Evolutionary conservation across 1,140 invertebrate genomes (phyloP).

Genomic region (Camponotus vicinus): DNA sequence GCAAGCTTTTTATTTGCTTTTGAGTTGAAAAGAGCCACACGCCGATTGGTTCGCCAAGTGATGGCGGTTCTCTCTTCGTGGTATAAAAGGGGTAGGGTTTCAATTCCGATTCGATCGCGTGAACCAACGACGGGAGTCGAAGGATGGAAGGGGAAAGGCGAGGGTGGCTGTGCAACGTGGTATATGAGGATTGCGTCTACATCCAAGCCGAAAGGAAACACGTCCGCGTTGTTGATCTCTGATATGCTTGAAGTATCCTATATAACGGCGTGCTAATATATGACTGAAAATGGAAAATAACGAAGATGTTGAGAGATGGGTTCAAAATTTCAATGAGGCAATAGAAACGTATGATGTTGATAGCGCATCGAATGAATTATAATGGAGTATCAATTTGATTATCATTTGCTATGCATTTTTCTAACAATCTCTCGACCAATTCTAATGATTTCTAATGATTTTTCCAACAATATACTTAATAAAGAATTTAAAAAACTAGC

Average conservation of each 20-base stretch:
- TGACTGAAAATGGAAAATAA: not conserved
- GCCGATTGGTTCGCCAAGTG: conserved; percentile 66
- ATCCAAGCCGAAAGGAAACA: conserved; percentile 44
- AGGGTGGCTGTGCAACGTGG: conserved; percentile 28
- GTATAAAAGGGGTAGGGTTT: conserved; percentile 67
- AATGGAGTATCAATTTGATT: not conserved
- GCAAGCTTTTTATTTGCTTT: conserved; percentile 56
- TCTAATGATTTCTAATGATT: too few species aligned
- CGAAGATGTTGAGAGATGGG: not conserved
- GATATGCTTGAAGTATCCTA: conserved; percentile 13
- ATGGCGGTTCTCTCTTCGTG: conserved; percentile 42
- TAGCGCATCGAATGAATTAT: not conserved
- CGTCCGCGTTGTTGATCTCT: conserved; percentile 36
- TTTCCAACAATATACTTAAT: not conserved
- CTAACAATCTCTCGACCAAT: too few species aligned
- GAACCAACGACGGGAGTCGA: conserved; percentile 4
- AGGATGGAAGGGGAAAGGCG: not conserved
- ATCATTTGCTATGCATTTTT: not conserved
- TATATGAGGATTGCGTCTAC: conserved; percentile 43
- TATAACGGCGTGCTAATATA: conserved; percentile 20
- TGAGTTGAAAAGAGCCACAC: conserved; percentile 46
- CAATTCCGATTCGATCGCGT: conserved; percentile 57
- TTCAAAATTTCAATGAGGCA: conserved; percentile 29
- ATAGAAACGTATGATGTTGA: not conserved
- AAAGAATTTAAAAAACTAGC: not conserved